Base-by-base conservation (phyloP, 2,888 invertebrate genomes). In the Coremacera marginata region DNA sequence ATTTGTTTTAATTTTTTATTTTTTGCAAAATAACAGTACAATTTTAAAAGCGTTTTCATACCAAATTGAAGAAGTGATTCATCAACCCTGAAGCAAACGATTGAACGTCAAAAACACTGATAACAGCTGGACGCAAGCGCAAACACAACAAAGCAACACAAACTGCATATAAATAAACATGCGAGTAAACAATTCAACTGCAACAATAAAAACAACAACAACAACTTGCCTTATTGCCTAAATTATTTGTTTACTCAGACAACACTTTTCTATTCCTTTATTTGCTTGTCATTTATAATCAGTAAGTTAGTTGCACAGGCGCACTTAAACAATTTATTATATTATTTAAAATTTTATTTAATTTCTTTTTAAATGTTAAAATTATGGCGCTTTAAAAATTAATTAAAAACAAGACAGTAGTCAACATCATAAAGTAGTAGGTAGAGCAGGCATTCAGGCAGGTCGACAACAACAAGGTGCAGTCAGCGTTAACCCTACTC, bases 401-500 rank as follows among this genome's bases (percentile, higher is more conserved):
- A 34, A 63, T 31, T 34, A 63, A 3, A 31, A 34, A 31, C 27
- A 34, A 63, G 14, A 60, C 8, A 60, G 27, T 25, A 5, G 27
- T n/a, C 2, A 55, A 5, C 19, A 22, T 22, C 2, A n/a, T n/a
- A n/a, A n/a, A n/a, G n/a, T 5, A 22, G 55, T 25, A 31, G 31
- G n/a, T n/a, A 31, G 31, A 31, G 31, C 57, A 57, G 22, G 3
- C 57, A 60, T 14, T 14, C 9, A 27, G 60, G 22, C 60, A 60
- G 27, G 11, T 14, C 44, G 44, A 44, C 19, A 55, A 19, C 19
- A 55, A 19, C 19, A 55, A 34, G 44, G 70, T 11, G 34, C 25
- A 70, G 51, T 19, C 34, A 22, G 27, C 51, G 51, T 16, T 68
- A 52, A 68, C 55, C 67, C 34, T 55, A 34, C 70, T 70, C 70